A percentile compares a stretch with the other conserved stretches of the same genome.
These are phyloP conservation scores for Heliconius eleuchia DNA, from an alignment of 1,140 invertebrate genomes.

Conservation along the genomic window DNA sequence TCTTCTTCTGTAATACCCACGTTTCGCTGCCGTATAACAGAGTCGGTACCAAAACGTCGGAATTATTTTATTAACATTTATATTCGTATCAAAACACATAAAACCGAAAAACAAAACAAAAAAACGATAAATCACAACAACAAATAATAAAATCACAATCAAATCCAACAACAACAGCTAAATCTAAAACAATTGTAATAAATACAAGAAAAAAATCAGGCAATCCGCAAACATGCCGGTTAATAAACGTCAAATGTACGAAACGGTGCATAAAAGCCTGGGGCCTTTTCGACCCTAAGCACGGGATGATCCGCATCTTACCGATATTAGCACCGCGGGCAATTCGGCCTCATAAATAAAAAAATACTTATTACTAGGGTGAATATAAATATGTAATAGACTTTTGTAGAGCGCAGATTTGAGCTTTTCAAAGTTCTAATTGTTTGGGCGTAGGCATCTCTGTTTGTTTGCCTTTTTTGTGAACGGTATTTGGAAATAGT, in stretches of 20 bases:
- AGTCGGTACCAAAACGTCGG: no score
- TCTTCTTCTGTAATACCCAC: no score
- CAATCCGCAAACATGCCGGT: conserved; percentile 44
- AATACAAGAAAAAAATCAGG: conserved; percentile 33
- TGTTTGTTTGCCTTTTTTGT: not conserved
- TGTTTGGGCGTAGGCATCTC: not conserved
- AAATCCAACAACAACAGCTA: not conserved
- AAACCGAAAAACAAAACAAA: not conserved
- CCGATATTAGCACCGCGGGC: conserved; percentile 72
- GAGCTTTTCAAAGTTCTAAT: conserved; percentile 22
- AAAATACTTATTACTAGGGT: conserved; percentile 66
- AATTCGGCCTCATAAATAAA: conserved; percentile 69
- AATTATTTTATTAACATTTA: no score
- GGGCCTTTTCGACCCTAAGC: conserved; percentile 48
- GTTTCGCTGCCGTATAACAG: no score
- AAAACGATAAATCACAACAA: not conserved
- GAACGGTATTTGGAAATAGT: not conserved
- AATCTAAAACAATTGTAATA: conserved; percentile 32
- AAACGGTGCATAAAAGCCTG: conserved; percentile 63
- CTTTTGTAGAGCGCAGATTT: conserved; percentile 21
- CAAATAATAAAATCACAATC: not conserved
- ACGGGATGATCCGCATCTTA: conserved; percentile 67
- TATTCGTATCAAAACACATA: not conserved
- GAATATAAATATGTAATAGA: conserved; percentile 64
- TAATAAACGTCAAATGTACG: conserved; percentile 68